Percentiles rank a stretch among this genome's conserved stretches.
Evolutionary conservation across 2,888 invertebrate genomes (phyloP).

Genomic region (Stenchaetothrips biformis): DNA sequence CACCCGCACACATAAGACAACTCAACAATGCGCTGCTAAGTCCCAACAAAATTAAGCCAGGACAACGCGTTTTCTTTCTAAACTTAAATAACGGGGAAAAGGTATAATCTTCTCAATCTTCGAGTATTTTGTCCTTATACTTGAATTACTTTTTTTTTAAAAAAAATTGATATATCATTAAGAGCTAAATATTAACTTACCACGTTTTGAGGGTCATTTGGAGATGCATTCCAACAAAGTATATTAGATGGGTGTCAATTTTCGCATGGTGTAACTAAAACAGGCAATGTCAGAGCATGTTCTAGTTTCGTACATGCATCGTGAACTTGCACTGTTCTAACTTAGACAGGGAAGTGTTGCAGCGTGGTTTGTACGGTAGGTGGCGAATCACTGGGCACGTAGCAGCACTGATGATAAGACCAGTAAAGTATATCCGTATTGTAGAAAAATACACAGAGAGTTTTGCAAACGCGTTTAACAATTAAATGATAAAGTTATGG

Average conservation of each 20-base stretch:
- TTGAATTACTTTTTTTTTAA: no score
- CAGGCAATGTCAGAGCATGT: conserved; percentile 13
- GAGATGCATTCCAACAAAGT: neutral
- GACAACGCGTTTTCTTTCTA: no score
- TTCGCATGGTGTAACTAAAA: neutral
- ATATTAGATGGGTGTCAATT: neutral
- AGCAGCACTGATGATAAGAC: conserved; percentile 3
- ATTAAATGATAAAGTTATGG: neutral
- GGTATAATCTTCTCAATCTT: neutral
- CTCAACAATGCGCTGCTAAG: no score
- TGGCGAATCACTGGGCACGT: conserved; percentile 12
- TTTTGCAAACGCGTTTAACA: no score
- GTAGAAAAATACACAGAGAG: neutral
- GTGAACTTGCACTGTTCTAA: conserved; percentile 16
- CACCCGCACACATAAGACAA: no score
- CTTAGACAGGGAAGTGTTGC: neutral
- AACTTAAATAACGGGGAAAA: neutral
- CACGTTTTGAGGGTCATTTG: neutral
- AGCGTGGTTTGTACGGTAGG: conserved; percentile 3
- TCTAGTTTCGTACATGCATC: conserved; percentile 16
- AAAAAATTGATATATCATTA: no score
- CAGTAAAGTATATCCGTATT: conserved; percentile 4
- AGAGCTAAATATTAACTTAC: no score
- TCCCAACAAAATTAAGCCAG: no score
- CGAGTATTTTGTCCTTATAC: no score